Conservation (phyloP, 1,140 invertebrate genomes). For the Oedothorax gibbosus region DNA sequence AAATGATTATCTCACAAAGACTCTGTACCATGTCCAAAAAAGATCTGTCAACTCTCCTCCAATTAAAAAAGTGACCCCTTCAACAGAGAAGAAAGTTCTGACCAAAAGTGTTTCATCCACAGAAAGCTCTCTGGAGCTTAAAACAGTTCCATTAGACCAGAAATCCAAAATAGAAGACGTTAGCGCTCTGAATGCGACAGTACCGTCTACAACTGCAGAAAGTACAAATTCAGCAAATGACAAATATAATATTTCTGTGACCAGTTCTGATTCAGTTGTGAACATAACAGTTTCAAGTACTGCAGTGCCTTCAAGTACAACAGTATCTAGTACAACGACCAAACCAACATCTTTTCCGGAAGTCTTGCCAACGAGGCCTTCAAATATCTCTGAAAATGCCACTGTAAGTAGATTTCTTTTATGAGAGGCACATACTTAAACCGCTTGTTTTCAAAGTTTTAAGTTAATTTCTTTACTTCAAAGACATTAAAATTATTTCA, state of each 20-base stretch:
- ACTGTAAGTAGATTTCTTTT: constrained; percentile 19
- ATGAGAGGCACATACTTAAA: background rate
- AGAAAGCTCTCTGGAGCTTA: constrained; percentile 6
- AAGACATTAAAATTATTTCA: too few species aligned
- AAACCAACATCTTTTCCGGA: constrained; percentile 6
- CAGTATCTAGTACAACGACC: background rate
- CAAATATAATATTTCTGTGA: constrained; percentile 6
- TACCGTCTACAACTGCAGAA: background rate
- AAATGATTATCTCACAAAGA: constrained; percentile 14
- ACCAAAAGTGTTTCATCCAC: background rate
- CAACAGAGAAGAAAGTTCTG: constrained; percentile 4
- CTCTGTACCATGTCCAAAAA: constrained; percentile 25
- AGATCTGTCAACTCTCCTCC: constrained; percentile 10
- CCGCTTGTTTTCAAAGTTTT: background rate
- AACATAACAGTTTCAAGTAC: background rate
- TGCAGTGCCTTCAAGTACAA: background rate
- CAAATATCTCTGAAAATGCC: constrained; percentile 20
- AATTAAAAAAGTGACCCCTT: constrained; percentile 35
- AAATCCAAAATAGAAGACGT: constrained; percentile 26
- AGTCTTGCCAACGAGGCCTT: constrained; percentile 14
- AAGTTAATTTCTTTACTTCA: too few species aligned
- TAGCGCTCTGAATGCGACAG: constrained; percentile 1
- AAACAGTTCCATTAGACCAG: background rate
- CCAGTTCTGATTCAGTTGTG: background rate
- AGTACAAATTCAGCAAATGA: constrained; percentile 13